These are phyloP conservation scores for Ceyx melanurus DNA, from an alignment of 2,113 vertebrate genomes.

Conservation along the genomic window DNA sequence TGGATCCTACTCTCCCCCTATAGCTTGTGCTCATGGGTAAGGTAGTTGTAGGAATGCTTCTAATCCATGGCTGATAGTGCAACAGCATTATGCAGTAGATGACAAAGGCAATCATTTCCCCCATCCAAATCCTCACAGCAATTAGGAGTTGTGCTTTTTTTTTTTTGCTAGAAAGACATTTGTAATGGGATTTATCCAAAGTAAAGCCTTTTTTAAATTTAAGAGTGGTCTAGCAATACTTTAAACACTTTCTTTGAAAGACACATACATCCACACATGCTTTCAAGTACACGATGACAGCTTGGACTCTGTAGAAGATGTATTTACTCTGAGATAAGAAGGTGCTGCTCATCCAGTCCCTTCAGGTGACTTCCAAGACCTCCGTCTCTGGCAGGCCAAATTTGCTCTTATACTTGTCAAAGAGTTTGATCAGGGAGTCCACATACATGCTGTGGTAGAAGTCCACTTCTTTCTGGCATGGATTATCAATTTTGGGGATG, in stretches of 20 bases:
- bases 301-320: constrained; percentile 35
- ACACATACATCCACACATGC: constrained; percentile 50
- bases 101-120: not conserved
- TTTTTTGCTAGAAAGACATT: not conserved
- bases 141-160: not conserved
- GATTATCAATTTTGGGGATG: constrained; percentile 87
- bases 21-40: not conserved
- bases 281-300: constrained; percentile 69
- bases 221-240: constrained; percentile 65
- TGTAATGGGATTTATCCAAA: constrained; percentile 28
- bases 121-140: not conserved
- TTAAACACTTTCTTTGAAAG: constrained; percentile 72
- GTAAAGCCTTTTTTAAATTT: constrained; percentile 19
- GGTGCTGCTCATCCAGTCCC: not conserved
- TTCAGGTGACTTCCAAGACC: constrained; percentile 85
- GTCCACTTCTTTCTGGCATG: constrained; percentile 84
- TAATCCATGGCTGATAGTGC: not conserved
- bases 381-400: constrained; percentile 88
- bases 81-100: not conserved
- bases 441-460: constrained; percentile 91
- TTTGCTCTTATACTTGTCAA: constrained; percentile 90
- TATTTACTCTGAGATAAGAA: not conserved
- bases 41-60: not conserved
- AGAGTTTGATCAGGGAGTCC: constrained; percentile 86
- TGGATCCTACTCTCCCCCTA: not conserved